phyloP scores from a whole-genome alignment of 2,888 invertebrate genomes.

The Sinhomidia bicolor region DNA sequence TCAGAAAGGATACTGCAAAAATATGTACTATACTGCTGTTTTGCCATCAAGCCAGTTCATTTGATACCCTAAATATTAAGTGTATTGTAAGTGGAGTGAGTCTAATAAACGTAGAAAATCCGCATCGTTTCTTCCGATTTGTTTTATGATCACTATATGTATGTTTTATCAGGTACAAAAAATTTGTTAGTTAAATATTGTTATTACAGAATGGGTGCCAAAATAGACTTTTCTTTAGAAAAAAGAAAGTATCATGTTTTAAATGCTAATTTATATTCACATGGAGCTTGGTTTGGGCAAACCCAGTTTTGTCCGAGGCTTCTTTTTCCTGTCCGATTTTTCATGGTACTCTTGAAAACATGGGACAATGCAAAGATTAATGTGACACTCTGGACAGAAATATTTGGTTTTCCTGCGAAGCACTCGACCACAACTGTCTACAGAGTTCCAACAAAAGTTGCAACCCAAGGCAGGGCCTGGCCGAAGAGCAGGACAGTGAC shows the following conservation, averaged over 20 bases:
- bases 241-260: neutral
- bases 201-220: slow-evolving; percentile 1
- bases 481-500: slow-evolving; percentile 92
- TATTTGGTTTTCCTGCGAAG: slow-evolving; percentile 93
- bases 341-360: slow-evolving; percentile 94
- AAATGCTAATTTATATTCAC: slow-evolving; percentile 79
- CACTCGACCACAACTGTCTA: slow-evolving; percentile 91
- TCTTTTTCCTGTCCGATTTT: slow-evolving; percentile 82
- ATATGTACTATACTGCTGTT: too few species aligned
- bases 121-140: neutral
- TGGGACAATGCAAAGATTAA: slow-evolving; percentile 93
- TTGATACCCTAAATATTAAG: too few species aligned
- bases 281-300: slow-evolving; percentile 83
- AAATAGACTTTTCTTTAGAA: neutral
- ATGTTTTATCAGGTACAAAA: slow-evolving; percentile 59
- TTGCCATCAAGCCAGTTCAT: too few species aligned
- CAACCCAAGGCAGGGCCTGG: slow-evolving; percentile 87
- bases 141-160: neutral
- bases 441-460: slow-evolving; percentile 95
- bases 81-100: neutral
- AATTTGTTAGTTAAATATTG: slow-evolving; percentile 27
- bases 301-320: slow-evolving; percentile 81
- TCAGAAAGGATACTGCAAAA: too few species aligned
- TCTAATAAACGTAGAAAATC: neutral
- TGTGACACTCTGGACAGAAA: slow-evolving; percentile 94